phyloP scores from a whole-genome alignment of 2,797 vertebrate species.

The Sparidentex hasta region DNA sequence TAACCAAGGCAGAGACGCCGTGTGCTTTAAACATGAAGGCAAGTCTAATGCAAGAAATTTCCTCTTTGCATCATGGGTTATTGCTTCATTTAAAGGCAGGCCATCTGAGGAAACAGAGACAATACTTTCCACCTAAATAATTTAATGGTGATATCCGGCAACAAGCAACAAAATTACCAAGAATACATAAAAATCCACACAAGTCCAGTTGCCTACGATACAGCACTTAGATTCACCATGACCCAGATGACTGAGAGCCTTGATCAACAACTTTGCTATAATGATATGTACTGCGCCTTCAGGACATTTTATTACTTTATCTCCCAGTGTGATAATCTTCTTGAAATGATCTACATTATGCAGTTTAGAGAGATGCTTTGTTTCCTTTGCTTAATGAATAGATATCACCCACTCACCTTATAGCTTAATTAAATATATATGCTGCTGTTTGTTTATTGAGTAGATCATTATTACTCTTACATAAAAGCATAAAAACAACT shows the following conservation, averaged over 20 bases:
- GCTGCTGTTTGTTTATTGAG: neutral
- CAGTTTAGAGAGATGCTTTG: neutral
- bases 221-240: no score
- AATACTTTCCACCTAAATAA: slow-evolving; percentile 16
- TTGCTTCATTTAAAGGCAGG: slow-evolving; percentile 41
- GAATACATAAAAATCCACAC: slow-evolving; percentile 19
- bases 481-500: neutral
- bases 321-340: slow-evolving; percentile 1
- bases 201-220: no score
- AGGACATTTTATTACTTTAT: slow-evolving; percentile 13
- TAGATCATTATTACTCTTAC: neutral
- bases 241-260: no score
- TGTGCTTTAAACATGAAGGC: slow-evolving; percentile 37
- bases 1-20: slow-evolving; percentile 30
- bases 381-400: slow-evolving; percentile 11
- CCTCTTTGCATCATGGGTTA: slow-evolving; percentile 33
- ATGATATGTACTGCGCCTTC: neutral
- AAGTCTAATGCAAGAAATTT: slow-evolving; percentile 38
- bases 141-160: slow-evolving; percentile 15
- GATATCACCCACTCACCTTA: neutral
- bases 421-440: neutral
- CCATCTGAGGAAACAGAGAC: slow-evolving; percentile 22
- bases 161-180: neutral
- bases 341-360: neutral
- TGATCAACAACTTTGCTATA: neutral